Percentiles rank a stretch among this genome's conserved stretches.
Evolutionary conservation across 37 sponge, comb jelly and placozoan species (phyloP).

Genomic region (Theonella swinhoei): DNA sequence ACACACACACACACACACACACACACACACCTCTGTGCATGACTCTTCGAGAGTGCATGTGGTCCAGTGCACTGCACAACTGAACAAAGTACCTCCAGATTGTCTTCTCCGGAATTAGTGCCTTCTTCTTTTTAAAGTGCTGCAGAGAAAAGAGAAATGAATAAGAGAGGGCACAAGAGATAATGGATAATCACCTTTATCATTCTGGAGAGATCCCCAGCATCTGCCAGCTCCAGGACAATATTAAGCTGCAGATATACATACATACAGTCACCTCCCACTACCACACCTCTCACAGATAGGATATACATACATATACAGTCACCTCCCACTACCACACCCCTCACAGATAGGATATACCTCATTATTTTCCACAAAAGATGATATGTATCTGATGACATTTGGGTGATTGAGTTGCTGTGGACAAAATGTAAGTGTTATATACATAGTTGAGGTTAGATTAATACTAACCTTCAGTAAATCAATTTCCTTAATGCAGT

Average conservation of each 20-base stretch:
- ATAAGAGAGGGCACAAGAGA: neutral
- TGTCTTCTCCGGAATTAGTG: conserved; percentile 95
- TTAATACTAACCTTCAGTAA: conserved; percentile 83
- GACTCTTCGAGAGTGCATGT: conserved; percentile 97
- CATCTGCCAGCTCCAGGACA: conserved; percentile 99
- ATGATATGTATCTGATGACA: conserved; percentile 93
- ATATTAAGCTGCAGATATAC: conserved; percentile 82
- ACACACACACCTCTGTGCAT: conserved; percentile 94
- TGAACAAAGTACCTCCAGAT: conserved; percentile 99
- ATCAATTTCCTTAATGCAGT: conserved; percentile 99
- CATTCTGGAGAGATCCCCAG: conserved; percentile 97
- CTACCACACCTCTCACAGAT: neutral
- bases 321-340: neutral
- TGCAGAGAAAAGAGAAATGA: conserved; percentile 6
- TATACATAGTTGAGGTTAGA: too few relatives aligned
- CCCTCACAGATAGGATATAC: conserved; percentile 29
- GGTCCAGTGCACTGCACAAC: conserved; percentile 91
- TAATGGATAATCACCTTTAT: conserved; percentile 67
- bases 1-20: too few relatives aligned
- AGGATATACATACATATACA: neutral
- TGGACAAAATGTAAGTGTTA: neutral
- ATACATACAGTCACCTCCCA: neutral
- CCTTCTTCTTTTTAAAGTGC: conserved; percentile 97
- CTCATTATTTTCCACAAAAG: conserved; percentile 99
- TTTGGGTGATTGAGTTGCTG: conserved; percentile 97